Conservation (phyloP, 2,888 invertebrate genomes). For the Ophion obscuratus region DNA sequence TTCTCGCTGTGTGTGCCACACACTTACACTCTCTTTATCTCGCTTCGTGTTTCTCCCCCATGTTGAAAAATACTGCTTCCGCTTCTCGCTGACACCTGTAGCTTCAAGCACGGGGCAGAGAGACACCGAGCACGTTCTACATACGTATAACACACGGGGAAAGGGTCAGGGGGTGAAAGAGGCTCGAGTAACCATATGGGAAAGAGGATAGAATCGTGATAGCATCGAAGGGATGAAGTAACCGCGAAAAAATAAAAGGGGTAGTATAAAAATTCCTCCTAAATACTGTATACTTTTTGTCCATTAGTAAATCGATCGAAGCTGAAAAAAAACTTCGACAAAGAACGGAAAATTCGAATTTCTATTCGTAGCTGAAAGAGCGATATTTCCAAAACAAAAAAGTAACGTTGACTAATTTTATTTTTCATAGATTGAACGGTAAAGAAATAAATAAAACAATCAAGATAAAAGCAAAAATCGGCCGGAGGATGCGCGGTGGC, state of each 20-base stretch:
- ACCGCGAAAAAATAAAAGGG: constrained; percentile 21
- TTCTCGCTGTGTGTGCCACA: constrained; percentile 57
- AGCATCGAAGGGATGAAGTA: constrained; percentile 32
- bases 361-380: not conserved
- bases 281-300: not conserved
- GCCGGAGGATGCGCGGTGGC: not conserved
- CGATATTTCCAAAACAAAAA: not conserved
- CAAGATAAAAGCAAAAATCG: not conserved
- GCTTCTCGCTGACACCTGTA: constrained; percentile 83
- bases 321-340: not conserved
- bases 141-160: constrained; percentile 75
- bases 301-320: not conserved
- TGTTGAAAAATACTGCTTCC: constrained; percentile 83
- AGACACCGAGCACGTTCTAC: constrained; percentile 76
- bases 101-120: constrained; percentile 75
- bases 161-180: constrained; percentile 49
- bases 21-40: constrained; percentile 70
- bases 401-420: not conserved
- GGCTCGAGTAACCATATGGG: constrained; percentile 37
- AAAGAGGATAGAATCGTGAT: constrained; percentile 58
- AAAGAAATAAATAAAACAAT: not conserved
- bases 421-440: not conserved
- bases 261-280: not conserved
- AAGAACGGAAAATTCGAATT: not conserved
- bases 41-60: constrained; percentile 76